These are phyloP conservation scores for Pilophorus perplexus DNA, from an alignment of 2,888 invertebrate genomes.

Conservation along the genomic window DNA sequence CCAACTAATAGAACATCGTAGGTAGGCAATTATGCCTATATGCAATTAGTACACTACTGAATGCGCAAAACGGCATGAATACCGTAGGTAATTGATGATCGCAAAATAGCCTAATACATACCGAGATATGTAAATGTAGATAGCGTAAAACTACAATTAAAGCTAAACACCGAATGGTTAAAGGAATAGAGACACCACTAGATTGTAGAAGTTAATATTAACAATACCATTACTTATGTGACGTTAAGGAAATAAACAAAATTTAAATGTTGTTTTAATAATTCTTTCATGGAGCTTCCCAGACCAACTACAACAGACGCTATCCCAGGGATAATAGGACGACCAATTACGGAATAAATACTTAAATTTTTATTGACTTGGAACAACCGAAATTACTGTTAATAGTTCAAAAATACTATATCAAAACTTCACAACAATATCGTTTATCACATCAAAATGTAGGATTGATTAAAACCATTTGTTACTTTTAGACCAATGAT, in stretches of 20 bases:
- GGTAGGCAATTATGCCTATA: no score
- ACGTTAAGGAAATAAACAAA: no score
- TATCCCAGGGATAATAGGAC: no score
- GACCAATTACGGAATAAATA: no score
- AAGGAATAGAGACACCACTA: not conserved
- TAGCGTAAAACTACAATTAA: not conserved
- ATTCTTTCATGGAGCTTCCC: no score
- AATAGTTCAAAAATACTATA: conserved; percentile 40
- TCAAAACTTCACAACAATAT: conserved; percentile 37
- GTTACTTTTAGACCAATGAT: conserved; percentile 15
- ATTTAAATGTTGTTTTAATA: no score
- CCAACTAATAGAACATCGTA: no score
- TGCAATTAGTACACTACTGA: not conserved
- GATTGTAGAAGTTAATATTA: no score
- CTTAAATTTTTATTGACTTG: conserved; percentile 38
- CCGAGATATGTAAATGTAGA: no score
- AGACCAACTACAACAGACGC: no score
- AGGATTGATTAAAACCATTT: conserved; percentile 34
- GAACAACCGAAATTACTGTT: conserved; percentile 38
- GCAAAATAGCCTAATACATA: no score
- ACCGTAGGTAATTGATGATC: not conserved
- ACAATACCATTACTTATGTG: no score
- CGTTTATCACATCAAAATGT: conserved; percentile 34
- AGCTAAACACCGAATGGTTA: not conserved
- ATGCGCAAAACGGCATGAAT: not conserved